Evolutionary conservation across 2,797 vertebrate species (phyloP), one percentile per base, ranked within the genome.

Genomic region (Chaunax sp.): DNA sequence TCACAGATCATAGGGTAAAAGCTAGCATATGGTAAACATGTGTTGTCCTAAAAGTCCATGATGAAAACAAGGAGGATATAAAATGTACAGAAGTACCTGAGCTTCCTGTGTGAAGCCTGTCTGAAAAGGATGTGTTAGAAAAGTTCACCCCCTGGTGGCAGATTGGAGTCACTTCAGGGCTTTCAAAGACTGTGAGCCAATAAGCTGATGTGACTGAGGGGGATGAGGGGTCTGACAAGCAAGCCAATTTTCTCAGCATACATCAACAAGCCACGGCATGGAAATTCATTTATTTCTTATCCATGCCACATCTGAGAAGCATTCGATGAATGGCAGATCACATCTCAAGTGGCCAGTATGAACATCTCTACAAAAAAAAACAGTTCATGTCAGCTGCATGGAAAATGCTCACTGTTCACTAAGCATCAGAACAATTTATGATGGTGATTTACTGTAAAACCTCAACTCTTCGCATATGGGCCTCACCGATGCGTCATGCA

Each of bases 71-170:
- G 22, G 3, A 16, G 23, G 20, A 67, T 51, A 64, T 54, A 46
- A 59, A 58, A 11, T 49, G 15, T 13, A 40, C 25, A 51, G 13
- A 9, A 23, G 28, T 59, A 22, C 23, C 53, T 6, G 10, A 47
- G 28, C 28, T 16, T 47, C 50, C 5, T 37, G 53, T 37, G 50
- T 55, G 45, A 85, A 68, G 69, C 59, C 8, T 7, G 15, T 25
- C 30, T 61, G 41, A 59, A 40, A 14, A 50, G 44, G 33, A 87
- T 86, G 81, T 67, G 83, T 87, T 70, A 63, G 87, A 89, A 88
- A 77, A 86, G 83, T 82, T 65, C 82, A 28, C 91, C 91, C 90
- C 83, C 92, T 92, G 64, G 89, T 93, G 92, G 91, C 40, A 7
- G 55, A 43, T 5, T 6, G 9, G 9, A 44, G 79, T 6, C 86